Conservation (phyloP, 2,888 invertebrate genomes). For the Spisula subtruncata region DNA sequence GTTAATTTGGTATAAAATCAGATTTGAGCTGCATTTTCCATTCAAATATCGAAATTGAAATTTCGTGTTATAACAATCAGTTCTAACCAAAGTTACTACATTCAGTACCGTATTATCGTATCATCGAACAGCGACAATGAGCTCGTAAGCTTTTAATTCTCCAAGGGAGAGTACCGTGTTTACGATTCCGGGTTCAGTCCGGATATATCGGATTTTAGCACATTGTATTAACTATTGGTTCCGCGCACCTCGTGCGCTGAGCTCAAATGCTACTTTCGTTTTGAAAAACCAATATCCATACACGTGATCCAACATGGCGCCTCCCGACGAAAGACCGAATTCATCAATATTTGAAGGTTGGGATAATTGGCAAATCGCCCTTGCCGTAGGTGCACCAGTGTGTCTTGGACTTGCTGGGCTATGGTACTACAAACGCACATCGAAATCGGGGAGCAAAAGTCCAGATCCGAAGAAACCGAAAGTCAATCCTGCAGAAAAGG, state of each 20-base stretch:
- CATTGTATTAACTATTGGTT: neutral
- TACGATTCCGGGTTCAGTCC: neutral
- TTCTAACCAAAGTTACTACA: too few species aligned
- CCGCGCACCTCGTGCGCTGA: neutral
- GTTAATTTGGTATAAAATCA: too few species aligned
- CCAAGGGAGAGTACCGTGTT: too few species aligned
- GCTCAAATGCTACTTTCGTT: neutral
- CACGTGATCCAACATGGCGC: conserved; percentile 69
- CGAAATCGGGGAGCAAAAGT: neutral
- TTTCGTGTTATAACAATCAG: too few species aligned
- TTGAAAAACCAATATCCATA: neutral
- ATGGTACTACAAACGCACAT: conserved; percentile 90
- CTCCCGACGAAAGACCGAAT: conserved; percentile 42
- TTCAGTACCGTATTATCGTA: too few species aligned
- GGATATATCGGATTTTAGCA: conserved; percentile 15
- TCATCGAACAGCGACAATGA: too few species aligned
- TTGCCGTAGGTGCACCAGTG: conserved; percentile 94
- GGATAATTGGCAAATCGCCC: conserved; percentile 94
- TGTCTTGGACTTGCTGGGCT: conserved; percentile 93
- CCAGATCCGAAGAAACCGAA: conserved; percentile 42
- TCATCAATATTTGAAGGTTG: conserved; percentile 76
- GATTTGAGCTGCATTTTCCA: too few species aligned
- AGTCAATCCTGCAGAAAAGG: conserved; percentile 38
- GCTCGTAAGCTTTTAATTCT: too few species aligned
- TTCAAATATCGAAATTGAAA: too few species aligned